phyloP scores from a whole-genome alignment of 2,888 invertebrate genomes.

The Petrolisthes cinctipes region DNA sequence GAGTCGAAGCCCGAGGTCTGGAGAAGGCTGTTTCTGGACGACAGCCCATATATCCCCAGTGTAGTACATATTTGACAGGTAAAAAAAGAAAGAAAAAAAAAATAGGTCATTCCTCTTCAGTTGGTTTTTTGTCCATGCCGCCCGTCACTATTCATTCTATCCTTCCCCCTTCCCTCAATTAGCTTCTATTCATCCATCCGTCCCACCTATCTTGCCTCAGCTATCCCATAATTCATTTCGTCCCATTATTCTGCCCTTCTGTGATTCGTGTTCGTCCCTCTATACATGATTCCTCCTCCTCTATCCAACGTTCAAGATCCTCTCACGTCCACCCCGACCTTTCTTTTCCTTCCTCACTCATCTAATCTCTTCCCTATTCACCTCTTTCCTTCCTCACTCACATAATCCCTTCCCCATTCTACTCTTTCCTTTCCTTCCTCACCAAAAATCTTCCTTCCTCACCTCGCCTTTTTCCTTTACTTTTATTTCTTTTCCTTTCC shows the following conservation, averaged over 20 bases:
- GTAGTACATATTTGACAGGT: too few relatives aligned
- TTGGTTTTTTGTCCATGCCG: too few relatives aligned
- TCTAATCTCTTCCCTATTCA: neutral
- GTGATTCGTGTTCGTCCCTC: neutral
- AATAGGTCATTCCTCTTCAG: too few relatives aligned
- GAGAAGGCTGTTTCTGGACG: too few relatives aligned
- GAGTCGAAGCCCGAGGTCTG: too few relatives aligned
- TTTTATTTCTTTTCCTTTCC: too few relatives aligned
- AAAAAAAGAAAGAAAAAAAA: too few relatives aligned
- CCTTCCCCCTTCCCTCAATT: neutral
- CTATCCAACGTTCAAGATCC: neutral
- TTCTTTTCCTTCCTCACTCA: neutral
- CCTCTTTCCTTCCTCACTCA: neutral
- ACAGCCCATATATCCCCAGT: too few relatives aligned
- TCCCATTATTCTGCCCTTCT: neutral
- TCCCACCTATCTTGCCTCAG: neutral
- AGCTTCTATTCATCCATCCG: neutral
- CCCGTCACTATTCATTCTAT: neutral
- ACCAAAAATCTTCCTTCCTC: neutral
- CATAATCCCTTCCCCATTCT: neutral
- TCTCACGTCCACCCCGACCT: neutral
- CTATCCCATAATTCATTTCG: neutral
- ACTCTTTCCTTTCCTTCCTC: neutral
- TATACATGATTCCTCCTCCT: neutral
- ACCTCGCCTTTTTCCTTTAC: too few relatives aligned